Conservation (phyloP, 2,797 vertebrate genomes). For the Myoxocephalus aenaeus region DNA sequence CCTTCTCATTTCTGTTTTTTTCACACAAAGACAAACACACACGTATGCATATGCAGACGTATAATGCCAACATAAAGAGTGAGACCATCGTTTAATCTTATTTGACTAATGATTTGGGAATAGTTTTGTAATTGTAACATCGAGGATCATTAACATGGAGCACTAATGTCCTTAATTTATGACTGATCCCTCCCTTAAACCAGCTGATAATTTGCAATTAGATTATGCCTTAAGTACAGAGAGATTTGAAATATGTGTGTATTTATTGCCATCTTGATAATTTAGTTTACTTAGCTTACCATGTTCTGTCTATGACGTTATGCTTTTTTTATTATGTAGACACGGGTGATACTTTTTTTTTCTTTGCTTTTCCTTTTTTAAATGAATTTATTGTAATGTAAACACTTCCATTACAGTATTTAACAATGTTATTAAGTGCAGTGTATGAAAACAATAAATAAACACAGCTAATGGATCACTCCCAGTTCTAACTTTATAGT, state of each 20-base stretch:
- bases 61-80: constrained; percentile 37
- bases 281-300: constrained; percentile 63
- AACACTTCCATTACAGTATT: constrained; percentile 83
- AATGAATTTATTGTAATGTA: constrained; percentile 73
- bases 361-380: constrained; percentile 48
- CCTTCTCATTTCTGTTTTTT: constrained; percentile 29
- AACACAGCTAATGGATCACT: constrained; percentile 73
- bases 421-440: constrained; percentile 83
- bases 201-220: constrained; percentile 73
- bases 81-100: constrained; percentile 25
- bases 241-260: constrained; percentile 61
- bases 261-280: constrained; percentile 64
- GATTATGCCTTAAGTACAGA: constrained; percentile 82
- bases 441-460: constrained; percentile 83
- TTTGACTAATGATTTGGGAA: constrained; percentile 40
- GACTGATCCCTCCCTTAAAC: constrained; percentile 51
- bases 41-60: constrained; percentile 9
- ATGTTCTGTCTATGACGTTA: constrained; percentile 57
- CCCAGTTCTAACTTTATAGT: neutral
- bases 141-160: constrained; percentile 40
- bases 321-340: constrained; percentile 59
- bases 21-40: neutral
- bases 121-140: constrained; percentile 45
- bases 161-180: constrained; percentile 49
- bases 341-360: constrained; percentile 49